These are phyloP conservation scores for Geotria australis DNA, from an alignment of 2,797 vertebrate genomes.

Conservation along the genomic window DNA sequence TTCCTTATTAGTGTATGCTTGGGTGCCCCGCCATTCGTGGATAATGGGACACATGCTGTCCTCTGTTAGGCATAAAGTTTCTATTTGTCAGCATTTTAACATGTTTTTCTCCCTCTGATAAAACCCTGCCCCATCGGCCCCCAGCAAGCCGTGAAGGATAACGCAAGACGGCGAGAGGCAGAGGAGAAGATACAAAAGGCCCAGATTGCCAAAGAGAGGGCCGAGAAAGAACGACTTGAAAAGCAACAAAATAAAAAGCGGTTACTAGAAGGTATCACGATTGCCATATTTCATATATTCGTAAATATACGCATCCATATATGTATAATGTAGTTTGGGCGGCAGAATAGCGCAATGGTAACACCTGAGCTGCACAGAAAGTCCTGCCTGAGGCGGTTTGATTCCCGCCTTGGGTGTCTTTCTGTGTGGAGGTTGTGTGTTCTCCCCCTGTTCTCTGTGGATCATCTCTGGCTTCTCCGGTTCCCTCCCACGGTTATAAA, in stretches of 20 bases:
- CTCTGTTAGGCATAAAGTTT: background rate
- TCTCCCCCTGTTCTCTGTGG: no score
- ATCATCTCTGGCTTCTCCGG: no score
- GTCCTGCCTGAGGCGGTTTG: no score
- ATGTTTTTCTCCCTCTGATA: background rate
- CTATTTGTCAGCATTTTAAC: background rate
- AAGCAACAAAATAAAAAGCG: conserved; percentile 28
- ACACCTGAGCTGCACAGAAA: no score
- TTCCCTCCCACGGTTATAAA: no score
- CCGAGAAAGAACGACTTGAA: conserved; percentile 33
- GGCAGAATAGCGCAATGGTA: no score
- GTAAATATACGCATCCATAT: background rate
- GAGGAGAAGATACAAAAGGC: conserved; percentile 39
- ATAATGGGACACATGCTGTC: no score
- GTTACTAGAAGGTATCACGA: conserved; percentile 9
- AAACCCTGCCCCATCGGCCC: background rate
- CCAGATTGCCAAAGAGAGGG: conserved; percentile 36
- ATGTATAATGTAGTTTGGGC: background rate
- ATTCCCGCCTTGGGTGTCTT: no score
- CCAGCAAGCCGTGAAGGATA: conserved; percentile 42
- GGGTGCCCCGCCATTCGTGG: no score
- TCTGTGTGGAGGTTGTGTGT: no score
- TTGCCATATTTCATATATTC: background rate
- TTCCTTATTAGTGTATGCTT: no score
- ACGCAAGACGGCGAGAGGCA: conserved; percentile 29